Evolutionary conservation across 2,797 vertebrate species (phyloP).

Genomic region (Nothura maculosa): DNA sequence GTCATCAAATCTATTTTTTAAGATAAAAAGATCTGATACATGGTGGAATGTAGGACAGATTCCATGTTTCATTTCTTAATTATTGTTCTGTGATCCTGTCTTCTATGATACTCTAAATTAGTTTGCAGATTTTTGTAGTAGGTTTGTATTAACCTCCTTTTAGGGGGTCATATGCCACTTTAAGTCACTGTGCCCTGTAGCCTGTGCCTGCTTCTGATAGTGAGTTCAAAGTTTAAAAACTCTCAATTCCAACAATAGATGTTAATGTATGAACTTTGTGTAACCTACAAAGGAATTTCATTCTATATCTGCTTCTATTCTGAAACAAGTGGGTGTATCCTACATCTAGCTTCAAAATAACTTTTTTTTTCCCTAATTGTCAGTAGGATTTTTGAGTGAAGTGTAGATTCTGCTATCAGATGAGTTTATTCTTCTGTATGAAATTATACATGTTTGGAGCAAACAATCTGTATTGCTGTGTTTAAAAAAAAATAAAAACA

Average conservation of each 20-base stretch:
- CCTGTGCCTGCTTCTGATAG: background rate
- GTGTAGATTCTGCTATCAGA: background rate
- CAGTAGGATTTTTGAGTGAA: background rate
- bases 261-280: background rate
- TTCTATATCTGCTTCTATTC: conserved; percentile 9
- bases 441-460: background rate
- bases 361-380: conserved; percentile 1
- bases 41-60: background rate
- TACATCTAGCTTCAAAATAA: background rate
- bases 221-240: background rate
- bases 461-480: background rate
- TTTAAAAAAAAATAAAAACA: background rate
- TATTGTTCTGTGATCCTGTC: background rate
- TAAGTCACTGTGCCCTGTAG: background rate
- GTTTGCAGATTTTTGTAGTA: background rate
- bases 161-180: background rate
- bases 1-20: background rate
- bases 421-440: background rate
- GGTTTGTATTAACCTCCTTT: background rate
- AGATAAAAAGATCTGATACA: background rate
- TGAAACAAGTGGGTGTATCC: background rate
- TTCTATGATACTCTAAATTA: background rate
- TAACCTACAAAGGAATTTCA: background rate
- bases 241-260: background rate
- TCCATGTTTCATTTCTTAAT: background rate